Conservation (phyloP, 2,113 vertebrate species). For the Tursiops truncatus region DNA sequence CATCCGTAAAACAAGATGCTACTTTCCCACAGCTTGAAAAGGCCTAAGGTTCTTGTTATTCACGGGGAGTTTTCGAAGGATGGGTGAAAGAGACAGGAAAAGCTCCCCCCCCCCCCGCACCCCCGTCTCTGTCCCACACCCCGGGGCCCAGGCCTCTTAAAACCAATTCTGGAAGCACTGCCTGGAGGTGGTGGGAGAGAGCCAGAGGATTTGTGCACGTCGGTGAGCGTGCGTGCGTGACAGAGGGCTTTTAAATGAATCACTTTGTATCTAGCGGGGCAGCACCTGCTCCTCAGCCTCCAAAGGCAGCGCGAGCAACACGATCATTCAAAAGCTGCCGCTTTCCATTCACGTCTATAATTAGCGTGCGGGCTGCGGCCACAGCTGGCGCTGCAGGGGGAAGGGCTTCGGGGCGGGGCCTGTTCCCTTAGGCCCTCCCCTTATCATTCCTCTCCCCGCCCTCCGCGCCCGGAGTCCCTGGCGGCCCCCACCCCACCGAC, state of each 20-base stretch:
- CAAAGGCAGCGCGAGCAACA: constrained; percentile 23
- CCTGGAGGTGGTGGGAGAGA: background rate
- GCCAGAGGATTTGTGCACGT: background rate
- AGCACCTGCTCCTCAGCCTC: constrained; percentile 73
- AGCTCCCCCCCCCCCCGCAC: background rate
- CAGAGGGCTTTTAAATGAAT: constrained; percentile 49
- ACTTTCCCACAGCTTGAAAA: background rate
- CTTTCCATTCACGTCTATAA: constrained; percentile 78
- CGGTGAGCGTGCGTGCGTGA: background rate
- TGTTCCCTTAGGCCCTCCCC: background rate
- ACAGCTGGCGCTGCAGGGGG: background rate
- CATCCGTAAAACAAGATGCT: background rate
- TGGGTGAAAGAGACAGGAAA: background rate
- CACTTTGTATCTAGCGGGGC: constrained; percentile 62
- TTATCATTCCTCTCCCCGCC: background rate
- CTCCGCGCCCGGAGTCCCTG: fast-evolving
- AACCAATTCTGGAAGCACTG: background rate
- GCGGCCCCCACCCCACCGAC: fast-evolving
- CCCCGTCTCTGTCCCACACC: background rate
- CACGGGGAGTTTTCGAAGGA: background rate
- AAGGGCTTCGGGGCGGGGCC: background rate
- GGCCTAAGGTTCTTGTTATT: background rate
- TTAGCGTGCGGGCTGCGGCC: constrained; percentile 43
- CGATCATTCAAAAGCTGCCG: constrained; percentile 72
- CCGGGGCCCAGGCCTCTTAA: background rate